These are phyloP conservation scores for Latrodectus hesperus DNA, from an alignment of 2,888 invertebrate species.

Conservation along the genomic window DNA sequence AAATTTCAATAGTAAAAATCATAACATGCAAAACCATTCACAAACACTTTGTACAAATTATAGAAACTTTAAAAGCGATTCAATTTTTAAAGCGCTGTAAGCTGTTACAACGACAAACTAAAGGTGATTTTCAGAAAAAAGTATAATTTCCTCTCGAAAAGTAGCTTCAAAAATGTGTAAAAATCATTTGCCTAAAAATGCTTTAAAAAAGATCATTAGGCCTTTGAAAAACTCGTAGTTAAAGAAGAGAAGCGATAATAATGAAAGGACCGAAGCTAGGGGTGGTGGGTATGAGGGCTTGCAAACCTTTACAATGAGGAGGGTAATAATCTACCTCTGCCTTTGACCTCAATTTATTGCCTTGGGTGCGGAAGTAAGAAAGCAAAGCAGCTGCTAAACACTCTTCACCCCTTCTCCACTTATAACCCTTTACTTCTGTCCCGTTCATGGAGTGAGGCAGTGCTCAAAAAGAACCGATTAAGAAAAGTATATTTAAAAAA, in stretches of 20 bases:
- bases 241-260: background rate
- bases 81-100: no score
- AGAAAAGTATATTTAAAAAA: slow-evolving; percentile 8
- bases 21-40: no score
- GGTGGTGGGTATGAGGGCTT: background rate
- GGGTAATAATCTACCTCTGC: slow-evolving; percentile 41
- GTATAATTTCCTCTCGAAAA: no score
- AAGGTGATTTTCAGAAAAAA: no score
- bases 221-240: background rate
- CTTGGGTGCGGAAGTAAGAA: slow-evolving; percentile 52
- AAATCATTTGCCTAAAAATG: background rate
- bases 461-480: slow-evolving; percentile 23
- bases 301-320: slow-evolving; percentile 12
- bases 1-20: no score
- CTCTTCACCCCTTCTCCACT: slow-evolving; percentile 27
- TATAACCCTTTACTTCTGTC: slow-evolving; percentile 39
- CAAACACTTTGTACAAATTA: no score
- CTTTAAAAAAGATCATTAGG: slow-evolving; percentile 23
- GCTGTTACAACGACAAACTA: no score
- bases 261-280: background rate
- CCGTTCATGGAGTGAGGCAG: slow-evolving; percentile 35
- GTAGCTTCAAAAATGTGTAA: no score
- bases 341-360: slow-evolving; percentile 50
- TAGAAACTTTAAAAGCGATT: no score
- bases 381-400: slow-evolving; percentile 35